Evolutionary conservation across 2,888 invertebrate genomes (phyloP).

Genomic region (Oxycera nigricornis): DNA sequence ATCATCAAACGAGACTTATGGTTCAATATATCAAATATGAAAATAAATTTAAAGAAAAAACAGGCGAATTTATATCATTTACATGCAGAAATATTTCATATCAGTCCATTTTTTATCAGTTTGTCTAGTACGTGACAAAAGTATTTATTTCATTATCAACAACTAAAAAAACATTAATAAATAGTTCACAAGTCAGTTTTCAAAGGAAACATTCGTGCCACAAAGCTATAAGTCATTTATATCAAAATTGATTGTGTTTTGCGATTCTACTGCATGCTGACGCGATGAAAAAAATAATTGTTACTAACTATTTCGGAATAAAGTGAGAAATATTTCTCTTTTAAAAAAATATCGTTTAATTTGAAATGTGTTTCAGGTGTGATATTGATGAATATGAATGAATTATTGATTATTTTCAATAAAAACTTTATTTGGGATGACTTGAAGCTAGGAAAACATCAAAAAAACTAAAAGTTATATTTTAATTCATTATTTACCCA

Average conservation of each 20-base stretch:
- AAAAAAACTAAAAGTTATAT: no score
- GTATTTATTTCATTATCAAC: background rate
- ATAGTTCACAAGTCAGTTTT: no score
- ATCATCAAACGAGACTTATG: constrained; percentile 13
- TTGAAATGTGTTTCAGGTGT: background rate
- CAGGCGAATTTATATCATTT: background rate
- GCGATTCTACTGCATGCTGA: background rate
- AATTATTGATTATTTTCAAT: background rate
- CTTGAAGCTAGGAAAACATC: no score
- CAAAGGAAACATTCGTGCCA: background rate
- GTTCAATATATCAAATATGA: background rate
- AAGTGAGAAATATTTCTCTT: constrained; percentile 13
- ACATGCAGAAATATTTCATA: background rate
- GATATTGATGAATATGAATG: background rate
- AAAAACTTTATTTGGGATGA: no score
- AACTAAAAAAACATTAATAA: background rate
- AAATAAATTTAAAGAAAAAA: background rate
- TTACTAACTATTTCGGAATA: constrained; percentile 21
- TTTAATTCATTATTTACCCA: no score
- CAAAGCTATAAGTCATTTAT: background rate
- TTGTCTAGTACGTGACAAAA: background rate
- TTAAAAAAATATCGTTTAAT: background rate
- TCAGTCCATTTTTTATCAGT: background rate
- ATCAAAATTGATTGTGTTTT: background rate
- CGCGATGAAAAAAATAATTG: background rate